Evolutionary conservation across 1,140 invertebrate genomes (phyloP), one percentile per base, ranked within the genome.

Genomic region (Tetramorium simillimum): DNA sequence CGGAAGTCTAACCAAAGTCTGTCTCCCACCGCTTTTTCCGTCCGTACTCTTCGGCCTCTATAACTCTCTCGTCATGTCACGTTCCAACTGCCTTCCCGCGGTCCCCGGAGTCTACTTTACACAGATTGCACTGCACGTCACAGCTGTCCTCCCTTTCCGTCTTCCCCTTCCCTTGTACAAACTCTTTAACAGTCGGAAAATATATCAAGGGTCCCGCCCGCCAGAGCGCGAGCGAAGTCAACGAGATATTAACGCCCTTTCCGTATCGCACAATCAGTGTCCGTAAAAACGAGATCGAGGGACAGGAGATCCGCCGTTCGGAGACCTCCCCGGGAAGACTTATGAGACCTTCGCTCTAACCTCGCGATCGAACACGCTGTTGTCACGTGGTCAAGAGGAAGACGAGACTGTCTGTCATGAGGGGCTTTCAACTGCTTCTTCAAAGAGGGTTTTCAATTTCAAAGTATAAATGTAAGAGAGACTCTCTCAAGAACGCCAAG

Each of bases 41-140:
- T 81, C 63, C 46, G 78, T 81, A 18, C 76, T 86, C 53, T 67
- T 85, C 77, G 33, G 33, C 40, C 75, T 86, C 75, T 82, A 90
- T 60, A 90, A 84, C 82, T 88, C 51, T 65, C 76, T 46, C 86
- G 86, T 88, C 84, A 77, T 65, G 84, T 87, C 88, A 73, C 88
- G 86, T 91, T 62, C 86, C 75, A 85, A 77, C 60, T 70, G 53
- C 75, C 56, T 89, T 53, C 70, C 67, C 75, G 24, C 21, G 21
- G 86, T 91, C 91, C 67, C 89, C 69, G 67, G 87, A 90, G 87
- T 91, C 87, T 90, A 76, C 82, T 91, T 90, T 72, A 70, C 89
- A 92, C 91, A 87, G 89, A 88, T 90, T 85, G 58, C 91, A 92
- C 91, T 88, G 75, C 87, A 92, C 91, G 85, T 90, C 91, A 90